Conservation (phyloP, 2,888 invertebrate species). For the Ornithoptera priamus region DNA sequence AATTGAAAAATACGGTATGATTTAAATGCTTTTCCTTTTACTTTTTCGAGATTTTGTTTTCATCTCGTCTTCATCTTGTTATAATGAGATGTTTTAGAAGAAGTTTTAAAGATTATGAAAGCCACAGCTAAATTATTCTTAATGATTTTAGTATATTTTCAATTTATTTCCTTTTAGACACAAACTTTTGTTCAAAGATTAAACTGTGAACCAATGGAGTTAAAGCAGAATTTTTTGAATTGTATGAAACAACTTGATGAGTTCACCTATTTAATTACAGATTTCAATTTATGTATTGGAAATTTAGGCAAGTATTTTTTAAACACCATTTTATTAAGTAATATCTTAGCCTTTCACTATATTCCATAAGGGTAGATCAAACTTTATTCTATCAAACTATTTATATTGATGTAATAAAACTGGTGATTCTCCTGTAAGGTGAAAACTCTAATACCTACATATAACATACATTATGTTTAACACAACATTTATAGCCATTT, state of each 20-base stretch:
- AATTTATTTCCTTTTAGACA: slow-evolving; percentile 44
- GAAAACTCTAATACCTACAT: no score
- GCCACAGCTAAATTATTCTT: no score
- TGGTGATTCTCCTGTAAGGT: no score
- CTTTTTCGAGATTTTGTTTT: background rate
- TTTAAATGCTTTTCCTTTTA: background rate
- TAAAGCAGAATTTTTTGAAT: slow-evolving; percentile 62
- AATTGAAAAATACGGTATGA: slow-evolving; percentile 62
- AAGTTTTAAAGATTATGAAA: no score
- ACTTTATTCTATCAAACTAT: no score
- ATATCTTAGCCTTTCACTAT: background rate
- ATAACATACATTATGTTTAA: no score
- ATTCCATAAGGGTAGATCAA: background rate
- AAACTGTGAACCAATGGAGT: slow-evolving; percentile 63
- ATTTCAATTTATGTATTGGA: slow-evolving; percentile 60
- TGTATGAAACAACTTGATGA: slow-evolving; percentile 69
- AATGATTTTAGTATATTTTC: slow-evolving; percentile 7
- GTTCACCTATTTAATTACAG: slow-evolving; percentile 65
- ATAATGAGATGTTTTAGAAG: no score
- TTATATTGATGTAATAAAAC: no score
- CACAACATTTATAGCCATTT: no score
- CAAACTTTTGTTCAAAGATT: slow-evolving; percentile 54
- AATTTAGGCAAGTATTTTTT: slow-evolving; percentile 52
- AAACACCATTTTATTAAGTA: background rate
- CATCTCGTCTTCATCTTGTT: no score